Base-by-base conservation (phyloP, 2,888 invertebrate genomes). In the Hemicrepidius hirtus region DNA sequence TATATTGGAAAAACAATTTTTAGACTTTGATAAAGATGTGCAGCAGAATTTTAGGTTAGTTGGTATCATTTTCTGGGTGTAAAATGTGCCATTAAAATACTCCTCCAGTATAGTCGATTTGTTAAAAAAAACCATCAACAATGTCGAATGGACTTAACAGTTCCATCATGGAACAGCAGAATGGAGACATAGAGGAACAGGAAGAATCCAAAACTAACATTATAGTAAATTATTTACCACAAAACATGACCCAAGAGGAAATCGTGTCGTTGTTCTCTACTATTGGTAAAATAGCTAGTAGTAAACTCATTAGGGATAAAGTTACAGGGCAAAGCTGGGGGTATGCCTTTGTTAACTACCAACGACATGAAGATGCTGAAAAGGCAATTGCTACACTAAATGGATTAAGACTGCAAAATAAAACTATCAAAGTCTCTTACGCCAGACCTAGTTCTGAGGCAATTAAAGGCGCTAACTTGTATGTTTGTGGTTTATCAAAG, bases 331-430 rank as follows among this genome's bases (percentile, higher is more conserved):
- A 99, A 89, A 98, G 98, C 88, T 92, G 99, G 84, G 99, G 99
- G 83, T 99, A 99, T 88, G 99, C 99, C 80, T 99, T 99, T 89
- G 99, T 99, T 84, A 99, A 99, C 91, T 99, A 99, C 89, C 96
- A 97, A 87, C 93, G 96, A 80, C 92, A 97, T 66, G 97, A 98
- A 88, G 99, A 99, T 88, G 99, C 99, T 74, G 97, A 97, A 86
- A 98, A 99, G 88, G 99, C 99, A 75, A 98, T 99, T 86, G 95
- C 95, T 88, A 97, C 98, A 69, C 92, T 99, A 81, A 99, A 99
- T 88, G 99, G 99, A 76, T 92, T 99, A 80, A 92, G 99, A 78
- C 91, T 99, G 81, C 99, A 99, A 88, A 99, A 99, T 88, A 99
- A 99, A 91, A 99, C 98, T 53, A 99, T 99, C 84, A 99, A 99